These are phyloP conservation scores for Epinotia nisella DNA, from an alignment of 2,888 invertebrate genomes.

Conservation along the genomic window DNA sequence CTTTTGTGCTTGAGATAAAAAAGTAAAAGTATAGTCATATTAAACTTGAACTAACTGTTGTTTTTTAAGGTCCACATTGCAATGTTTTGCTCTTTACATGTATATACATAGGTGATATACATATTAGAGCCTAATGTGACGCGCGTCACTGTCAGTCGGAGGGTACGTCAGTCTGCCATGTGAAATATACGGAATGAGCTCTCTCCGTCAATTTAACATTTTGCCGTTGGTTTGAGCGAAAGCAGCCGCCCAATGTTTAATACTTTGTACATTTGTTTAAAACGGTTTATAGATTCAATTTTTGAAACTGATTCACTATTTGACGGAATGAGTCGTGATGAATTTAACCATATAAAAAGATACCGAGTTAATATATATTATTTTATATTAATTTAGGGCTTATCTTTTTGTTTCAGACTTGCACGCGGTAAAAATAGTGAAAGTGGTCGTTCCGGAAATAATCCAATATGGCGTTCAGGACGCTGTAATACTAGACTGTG, in stretches of 20 bases:
- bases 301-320: too few species aligned
- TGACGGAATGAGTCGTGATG: too few species aligned
- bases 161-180: constrained; percentile 51
- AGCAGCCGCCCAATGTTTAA: background rate
- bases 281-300: constrained; percentile 7
- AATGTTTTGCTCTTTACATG: background rate
- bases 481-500: constrained; percentile 89
- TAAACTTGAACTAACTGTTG: background rate
- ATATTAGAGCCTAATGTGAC: constrained; percentile 61
- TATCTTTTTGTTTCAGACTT: constrained; percentile 80
- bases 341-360: too few species aligned
- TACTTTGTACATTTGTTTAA: background rate
- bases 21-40: background rate
- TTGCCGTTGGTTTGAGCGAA: constrained; percentile 19
- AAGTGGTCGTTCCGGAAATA: constrained; percentile 86
- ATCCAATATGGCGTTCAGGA: constrained; percentile 86
- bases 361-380: too few species aligned
- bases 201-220: constrained; percentile 26
- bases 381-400: constrained; percentile 36
- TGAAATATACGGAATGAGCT: constrained; percentile 44
- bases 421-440: constrained; percentile 85
- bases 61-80: background rate
- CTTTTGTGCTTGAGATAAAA: background rate
- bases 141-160: constrained; percentile 57
- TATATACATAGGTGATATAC: constrained; percentile 3